Evolutionary conservation across 2,113 vertebrate genomes (phyloP).

Genomic region (Riparia riparia): DNA sequence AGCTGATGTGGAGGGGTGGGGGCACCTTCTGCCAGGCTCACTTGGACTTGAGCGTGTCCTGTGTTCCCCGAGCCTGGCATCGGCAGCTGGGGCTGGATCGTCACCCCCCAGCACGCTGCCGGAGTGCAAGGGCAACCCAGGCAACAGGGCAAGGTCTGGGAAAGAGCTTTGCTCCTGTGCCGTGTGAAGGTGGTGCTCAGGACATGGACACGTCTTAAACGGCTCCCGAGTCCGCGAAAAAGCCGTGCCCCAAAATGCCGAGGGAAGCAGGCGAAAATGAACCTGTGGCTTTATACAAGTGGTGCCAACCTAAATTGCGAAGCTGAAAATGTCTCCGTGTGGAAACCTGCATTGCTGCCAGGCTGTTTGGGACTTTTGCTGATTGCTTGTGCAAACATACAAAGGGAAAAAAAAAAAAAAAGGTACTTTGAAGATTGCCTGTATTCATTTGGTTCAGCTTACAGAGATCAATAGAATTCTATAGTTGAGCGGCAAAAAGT

Average conservation of each 20-base stretch:
- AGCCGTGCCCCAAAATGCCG: background rate
- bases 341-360: background rate
- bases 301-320: background rate
- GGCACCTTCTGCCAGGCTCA: background rate
- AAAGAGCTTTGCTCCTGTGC: background rate
- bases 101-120: accelerated
- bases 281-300: background rate
- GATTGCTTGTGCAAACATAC: background rate
- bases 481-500: background rate
- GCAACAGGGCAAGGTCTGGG: accelerated
- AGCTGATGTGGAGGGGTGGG: background rate
- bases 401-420: background rate
- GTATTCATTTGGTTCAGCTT: background rate
- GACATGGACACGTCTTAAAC: accelerated
- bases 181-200: background rate
- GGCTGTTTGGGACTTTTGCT: background rate
- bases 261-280: background rate
- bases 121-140: accelerated
- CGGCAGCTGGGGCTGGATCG: background rate
- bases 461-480: background rate
- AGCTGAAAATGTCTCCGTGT: background rate
- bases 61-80: background rate
- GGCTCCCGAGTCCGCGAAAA: background rate
- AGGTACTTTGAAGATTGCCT: background rate
- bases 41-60: background rate